Conservation (phyloP, 2,888 invertebrate genomes). For the Pseudeuparius sepicola region DNA sequence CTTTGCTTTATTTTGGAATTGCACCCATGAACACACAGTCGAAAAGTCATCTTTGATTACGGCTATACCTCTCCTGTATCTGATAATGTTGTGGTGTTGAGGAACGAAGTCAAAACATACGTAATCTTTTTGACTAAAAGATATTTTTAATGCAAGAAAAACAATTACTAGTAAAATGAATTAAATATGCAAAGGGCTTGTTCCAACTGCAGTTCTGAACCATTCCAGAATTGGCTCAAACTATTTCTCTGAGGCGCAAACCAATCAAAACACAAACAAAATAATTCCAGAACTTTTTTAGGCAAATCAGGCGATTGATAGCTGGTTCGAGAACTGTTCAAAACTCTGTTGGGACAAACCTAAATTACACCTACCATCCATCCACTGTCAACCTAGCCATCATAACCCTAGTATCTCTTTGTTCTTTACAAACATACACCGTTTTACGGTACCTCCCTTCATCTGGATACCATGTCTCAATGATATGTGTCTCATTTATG, state of each 20-base stretch:
- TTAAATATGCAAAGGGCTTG: no score
- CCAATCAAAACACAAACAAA: slow-evolving; percentile 3
- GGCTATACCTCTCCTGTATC: slow-evolving; percentile 79
- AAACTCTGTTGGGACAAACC: background rate
- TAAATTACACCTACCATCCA: slow-evolving; percentile 62
- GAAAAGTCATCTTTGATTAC: slow-evolving; percentile 85
- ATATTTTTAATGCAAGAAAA: no score
- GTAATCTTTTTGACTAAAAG: slow-evolving; percentile 85
- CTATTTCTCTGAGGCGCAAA: no score
- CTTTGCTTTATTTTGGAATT: slow-evolving; percentile 70
- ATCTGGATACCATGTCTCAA: slow-evolving; percentile 92
- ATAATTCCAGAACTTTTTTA: no score
- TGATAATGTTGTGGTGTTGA: slow-evolving; percentile 88
- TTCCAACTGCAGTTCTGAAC: no score
- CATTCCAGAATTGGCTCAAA: no score
- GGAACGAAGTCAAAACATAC: slow-evolving; percentile 95
- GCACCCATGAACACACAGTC: slow-evolving; percentile 91
- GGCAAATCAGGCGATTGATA: no score
- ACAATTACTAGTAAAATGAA: no score
- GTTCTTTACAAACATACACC: slow-evolving; percentile 90
- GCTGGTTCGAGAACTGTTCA: no score
- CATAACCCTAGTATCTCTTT: slow-evolving; percentile 82
- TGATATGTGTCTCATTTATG: slow-evolving; percentile 93
- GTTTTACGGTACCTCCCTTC: slow-evolving; percentile 78
- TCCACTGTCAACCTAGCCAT: slow-evolving; percentile 95